Evolutionary conservation across 2,797 vertebrate genomes (phyloP).

Genomic region (Aplochiton taeniatus): DNA sequence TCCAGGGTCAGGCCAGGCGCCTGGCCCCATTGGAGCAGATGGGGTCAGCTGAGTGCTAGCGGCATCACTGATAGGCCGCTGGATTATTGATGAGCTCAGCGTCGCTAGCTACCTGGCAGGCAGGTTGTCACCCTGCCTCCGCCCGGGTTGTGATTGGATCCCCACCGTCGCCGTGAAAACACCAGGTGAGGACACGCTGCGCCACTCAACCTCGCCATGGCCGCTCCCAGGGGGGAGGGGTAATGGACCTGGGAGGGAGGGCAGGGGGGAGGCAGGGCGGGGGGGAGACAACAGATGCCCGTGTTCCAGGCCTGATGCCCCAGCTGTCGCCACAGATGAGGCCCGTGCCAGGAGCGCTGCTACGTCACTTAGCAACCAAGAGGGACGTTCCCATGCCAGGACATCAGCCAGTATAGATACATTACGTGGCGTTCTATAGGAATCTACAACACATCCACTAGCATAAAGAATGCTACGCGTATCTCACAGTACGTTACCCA

Average conservation of each 20-base stretch:
- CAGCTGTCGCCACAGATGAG: constrained; percentile 78
- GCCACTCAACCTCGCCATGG: constrained; percentile 55
- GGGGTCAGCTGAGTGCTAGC: too few relatives aligned
- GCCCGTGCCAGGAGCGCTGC: constrained; percentile 47
- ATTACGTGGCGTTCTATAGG: too few relatives aligned
- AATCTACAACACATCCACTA: too few relatives aligned
- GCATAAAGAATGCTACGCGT: too few relatives aligned
- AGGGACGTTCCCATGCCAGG: constrained; percentile 52
- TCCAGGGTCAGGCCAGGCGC: too few relatives aligned
- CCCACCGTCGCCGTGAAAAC: constrained; percentile 59
- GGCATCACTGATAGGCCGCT: constrained; percentile 37
- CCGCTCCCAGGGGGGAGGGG: constrained; percentile 17
- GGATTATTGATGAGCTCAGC: constrained; percentile 63
- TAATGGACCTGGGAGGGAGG: constrained; percentile 15
- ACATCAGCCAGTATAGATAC: too few relatives aligned
- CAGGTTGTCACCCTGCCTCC: constrained; percentile 53
- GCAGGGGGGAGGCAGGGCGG: neutral
- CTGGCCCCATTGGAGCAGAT: too few relatives aligned
- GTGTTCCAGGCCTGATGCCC: constrained; percentile 57
- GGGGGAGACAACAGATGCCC: constrained; percentile 65
- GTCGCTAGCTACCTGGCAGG: constrained; percentile 50
- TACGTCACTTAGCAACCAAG: constrained; percentile 36
- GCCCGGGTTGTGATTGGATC: constrained; percentile 54
- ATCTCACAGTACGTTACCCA: too few relatives aligned
- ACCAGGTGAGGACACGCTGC: constrained; percentile 66